Conservation (phyloP, 2,888 invertebrate species). For the Caenorhabditis imperialis region DNA sequence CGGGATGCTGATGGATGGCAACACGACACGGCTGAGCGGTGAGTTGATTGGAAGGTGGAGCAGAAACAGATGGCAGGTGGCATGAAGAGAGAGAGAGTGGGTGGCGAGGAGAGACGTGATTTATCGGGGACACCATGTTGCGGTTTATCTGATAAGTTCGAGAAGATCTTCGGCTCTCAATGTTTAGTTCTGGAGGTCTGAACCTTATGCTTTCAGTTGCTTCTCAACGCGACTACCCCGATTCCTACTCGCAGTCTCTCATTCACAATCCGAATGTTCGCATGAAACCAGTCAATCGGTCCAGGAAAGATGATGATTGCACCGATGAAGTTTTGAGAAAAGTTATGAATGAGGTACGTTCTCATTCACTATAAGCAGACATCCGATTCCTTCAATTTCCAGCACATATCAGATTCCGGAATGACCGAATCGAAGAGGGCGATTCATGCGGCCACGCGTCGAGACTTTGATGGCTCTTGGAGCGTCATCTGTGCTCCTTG, state of each 20-base stretch:
- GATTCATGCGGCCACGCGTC: slow-evolving; percentile 33
- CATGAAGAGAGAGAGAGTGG: slow-evolving; percentile 3
- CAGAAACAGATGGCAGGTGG: slow-evolving; percentile 11
- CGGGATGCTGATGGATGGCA: slow-evolving; percentile 7
- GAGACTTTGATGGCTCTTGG: slow-evolving; percentile 54
- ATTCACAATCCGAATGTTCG: slow-evolving; percentile 49
- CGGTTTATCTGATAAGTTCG: slow-evolving; percentile 1
- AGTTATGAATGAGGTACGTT: slow-evolving; percentile 54
- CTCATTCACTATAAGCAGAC: too few species aligned
- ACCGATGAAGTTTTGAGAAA: slow-evolving; percentile 58
- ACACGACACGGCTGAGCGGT: slow-evolving; percentile 14
- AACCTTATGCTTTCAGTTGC: too few species aligned
- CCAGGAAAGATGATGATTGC: slow-evolving; percentile 49
- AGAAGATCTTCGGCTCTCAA: too few species aligned
- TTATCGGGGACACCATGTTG: slow-evolving; percentile 22
- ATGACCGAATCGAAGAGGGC: slow-evolving; percentile 52
- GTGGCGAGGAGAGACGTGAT: slow-evolving; percentile 8
- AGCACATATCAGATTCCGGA: slow-evolving; percentile 53
- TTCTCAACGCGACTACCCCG: slow-evolving; percentile 11
- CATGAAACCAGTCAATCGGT: slow-evolving; percentile 16
- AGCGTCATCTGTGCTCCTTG: slow-evolving; percentile 61
- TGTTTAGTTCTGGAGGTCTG: too few species aligned
- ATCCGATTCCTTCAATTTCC: too few species aligned
- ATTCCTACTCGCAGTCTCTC: slow-evolving; percentile 14
- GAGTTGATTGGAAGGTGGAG: neutral